Conservation (phyloP, 2,888 invertebrate species). For the Rotaria magnacalcarata region DNA sequence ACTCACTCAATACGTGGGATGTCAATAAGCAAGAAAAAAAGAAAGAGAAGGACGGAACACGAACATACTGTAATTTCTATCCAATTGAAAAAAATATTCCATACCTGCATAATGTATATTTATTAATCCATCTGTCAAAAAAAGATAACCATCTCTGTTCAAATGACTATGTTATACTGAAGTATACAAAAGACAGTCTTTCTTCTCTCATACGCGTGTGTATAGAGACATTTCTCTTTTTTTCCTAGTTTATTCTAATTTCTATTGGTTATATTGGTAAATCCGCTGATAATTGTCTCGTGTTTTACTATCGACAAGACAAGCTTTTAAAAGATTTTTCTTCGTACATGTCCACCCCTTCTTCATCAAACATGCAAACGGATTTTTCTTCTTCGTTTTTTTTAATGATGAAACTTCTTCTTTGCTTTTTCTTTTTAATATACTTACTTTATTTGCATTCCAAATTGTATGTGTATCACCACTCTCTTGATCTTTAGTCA, state of each 20-base stretch:
- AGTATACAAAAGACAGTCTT: neutral
- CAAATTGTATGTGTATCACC: slow-evolving; percentile 21
- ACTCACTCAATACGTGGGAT: slow-evolving; percentile 10
- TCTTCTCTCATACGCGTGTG: neutral
- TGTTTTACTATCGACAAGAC: slow-evolving; percentile 1
- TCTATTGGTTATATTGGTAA: slow-evolving; percentile 22
- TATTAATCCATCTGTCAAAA: slow-evolving; percentile 18
- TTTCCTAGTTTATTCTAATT: neutral
- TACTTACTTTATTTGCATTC: slow-evolving; percentile 21
- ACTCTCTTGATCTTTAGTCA: slow-evolving; percentile 15
- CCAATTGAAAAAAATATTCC: slow-evolving; percentile 13
- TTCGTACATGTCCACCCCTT: slow-evolving; percentile 15
- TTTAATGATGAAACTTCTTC: neutral
- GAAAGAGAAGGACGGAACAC: slow-evolving; percentile 8
- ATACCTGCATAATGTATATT: slow-evolving; percentile 7
- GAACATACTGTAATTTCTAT: slow-evolving; percentile 1
- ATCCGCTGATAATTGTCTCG: slow-evolving; percentile 21
- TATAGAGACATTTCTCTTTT: neutral
- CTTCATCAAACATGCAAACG: slow-evolving; percentile 2
- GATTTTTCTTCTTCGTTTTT: neutral
- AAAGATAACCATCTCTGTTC: neutral
- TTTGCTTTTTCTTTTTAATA: neutral
- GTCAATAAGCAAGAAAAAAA: neutral
- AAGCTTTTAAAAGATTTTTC: slow-evolving; percentile 21
- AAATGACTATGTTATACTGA: neutral